phyloP scores from a whole-genome alignment of 2,113 vertebrate species.

The Bungarus multicinctus region DNA sequence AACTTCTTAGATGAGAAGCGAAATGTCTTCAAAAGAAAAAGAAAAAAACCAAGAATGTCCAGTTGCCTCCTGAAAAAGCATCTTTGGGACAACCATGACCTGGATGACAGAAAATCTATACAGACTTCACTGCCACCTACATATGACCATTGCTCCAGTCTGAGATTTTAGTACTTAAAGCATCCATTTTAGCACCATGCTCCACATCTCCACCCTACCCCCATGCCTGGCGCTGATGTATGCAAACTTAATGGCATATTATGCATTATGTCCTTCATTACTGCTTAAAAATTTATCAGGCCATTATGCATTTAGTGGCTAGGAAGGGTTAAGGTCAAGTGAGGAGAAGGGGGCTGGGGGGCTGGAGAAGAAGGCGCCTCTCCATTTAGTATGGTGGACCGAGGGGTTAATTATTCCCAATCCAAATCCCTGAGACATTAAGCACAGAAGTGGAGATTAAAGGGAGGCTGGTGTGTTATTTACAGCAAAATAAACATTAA shows the following conservation, averaged over 20 bases:
- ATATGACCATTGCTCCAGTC: constrained; percentile 51
- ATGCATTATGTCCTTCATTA: constrained; percentile 77
- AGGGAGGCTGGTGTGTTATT: constrained; percentile 60
- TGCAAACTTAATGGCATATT: constrained; percentile 79
- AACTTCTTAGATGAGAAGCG: no score
- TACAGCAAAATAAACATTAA: constrained; percentile 64
- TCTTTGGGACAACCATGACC: no score
- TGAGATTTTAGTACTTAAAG: constrained; percentile 67
- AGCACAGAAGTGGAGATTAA: constrained; percentile 68
- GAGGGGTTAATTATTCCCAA: constrained; percentile 81
- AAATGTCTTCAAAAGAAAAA: no score
- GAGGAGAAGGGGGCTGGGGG: constrained; percentile 14
- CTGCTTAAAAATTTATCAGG: constrained; percentile 91
- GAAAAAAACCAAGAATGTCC: no score
- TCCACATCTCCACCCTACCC: constrained; percentile 4
- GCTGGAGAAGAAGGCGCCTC: constrained; percentile 42
- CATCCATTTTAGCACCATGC: constrained; percentile 63
- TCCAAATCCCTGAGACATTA: constrained; percentile 62
- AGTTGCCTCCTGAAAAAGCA: no score
- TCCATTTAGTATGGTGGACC: constrained; percentile 44
- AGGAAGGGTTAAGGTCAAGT: constrained; percentile 36
- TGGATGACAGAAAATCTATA: no score
- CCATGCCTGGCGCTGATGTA: constrained; percentile 38
- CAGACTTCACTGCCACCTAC: constrained; percentile 23
- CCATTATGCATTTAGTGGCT: constrained; percentile 81